phyloP scores from a whole-genome alignment of 2,797 vertebrate genomes.

The Macropodus opercularis region DNA sequence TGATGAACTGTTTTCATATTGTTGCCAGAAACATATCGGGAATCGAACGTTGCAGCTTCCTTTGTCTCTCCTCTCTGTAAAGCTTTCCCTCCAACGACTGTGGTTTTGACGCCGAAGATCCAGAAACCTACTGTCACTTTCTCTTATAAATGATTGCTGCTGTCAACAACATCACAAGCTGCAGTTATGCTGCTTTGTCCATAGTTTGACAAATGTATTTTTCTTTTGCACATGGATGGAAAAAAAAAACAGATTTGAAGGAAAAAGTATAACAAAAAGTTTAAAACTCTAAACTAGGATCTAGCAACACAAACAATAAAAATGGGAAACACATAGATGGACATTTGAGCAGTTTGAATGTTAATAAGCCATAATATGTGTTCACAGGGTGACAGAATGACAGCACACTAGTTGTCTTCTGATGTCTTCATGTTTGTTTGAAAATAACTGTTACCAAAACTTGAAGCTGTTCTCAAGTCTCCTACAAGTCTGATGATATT shows the following conservation, averaged over 20 bases:
- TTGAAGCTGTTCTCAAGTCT: constrained; percentile 8
- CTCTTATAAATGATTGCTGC: neutral
- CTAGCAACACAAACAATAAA: neutral
- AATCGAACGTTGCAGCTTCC: neutral
- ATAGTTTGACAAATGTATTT: neutral
- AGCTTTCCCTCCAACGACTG: neutral
- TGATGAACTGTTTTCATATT: neutral
- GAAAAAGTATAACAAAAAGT: neutral
- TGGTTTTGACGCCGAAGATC: neutral
- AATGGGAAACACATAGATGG: neutral
- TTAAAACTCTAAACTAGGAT: neutral
- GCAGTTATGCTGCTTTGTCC: neutral
- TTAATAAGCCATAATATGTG: neutral
- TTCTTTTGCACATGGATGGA: neutral
- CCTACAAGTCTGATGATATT: constrained; percentile 12
- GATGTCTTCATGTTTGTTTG: constrained; percentile 6
- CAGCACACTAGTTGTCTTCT: neutral
- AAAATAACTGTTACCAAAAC: constrained; percentile 17
- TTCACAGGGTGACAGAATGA: constrained; percentile 1
- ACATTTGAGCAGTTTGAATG: neutral
- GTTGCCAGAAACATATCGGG: neutral
- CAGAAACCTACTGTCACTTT: neutral
- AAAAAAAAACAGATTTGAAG: neutral
- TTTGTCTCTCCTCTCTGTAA: neutral
- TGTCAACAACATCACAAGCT: neutral